These are phyloP conservation scores for Malurus alboscapulatus DNA, from an alignment of 2,113 vertebrate genomes.

Conservation along the genomic window DNA sequence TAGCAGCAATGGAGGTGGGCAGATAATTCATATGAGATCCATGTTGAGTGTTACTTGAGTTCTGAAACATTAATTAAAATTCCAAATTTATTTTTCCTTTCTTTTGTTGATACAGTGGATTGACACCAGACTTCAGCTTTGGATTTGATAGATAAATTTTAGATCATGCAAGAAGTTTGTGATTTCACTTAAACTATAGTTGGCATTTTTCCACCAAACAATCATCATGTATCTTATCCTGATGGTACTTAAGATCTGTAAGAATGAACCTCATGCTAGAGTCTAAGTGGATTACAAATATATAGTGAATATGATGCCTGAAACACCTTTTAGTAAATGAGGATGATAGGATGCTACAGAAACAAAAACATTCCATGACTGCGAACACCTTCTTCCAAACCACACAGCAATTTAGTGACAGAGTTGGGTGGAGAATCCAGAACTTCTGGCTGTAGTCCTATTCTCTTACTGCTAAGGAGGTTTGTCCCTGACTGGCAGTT, in stretches of 20 bases:
- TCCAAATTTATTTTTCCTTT: constrained; percentile 56
- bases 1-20: constrained; percentile 67
- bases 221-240: constrained; percentile 25
- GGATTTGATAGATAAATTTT: constrained; percentile 62
- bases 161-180: constrained; percentile 33
- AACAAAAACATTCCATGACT: background rate
- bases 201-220: constrained; percentile 31
- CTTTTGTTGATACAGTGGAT: constrained; percentile 62
- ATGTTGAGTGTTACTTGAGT: constrained; percentile 59
- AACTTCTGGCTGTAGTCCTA: constrained; percentile 17
- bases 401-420: constrained; percentile 28
- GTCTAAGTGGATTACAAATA: constrained; percentile 44
- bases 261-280: constrained; percentile 13
- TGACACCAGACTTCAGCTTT: constrained; percentile 56
- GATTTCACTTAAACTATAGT: constrained; percentile 57
- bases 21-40: constrained; percentile 64
- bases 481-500: constrained; percentile 48
- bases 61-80: constrained; percentile 53
- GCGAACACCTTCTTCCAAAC: constrained; percentile 28
- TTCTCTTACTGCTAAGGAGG: constrained; percentile 30
- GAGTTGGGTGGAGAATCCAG: constrained; percentile 14
- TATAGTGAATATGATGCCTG: background rate
- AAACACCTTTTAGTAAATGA: constrained; percentile 14
- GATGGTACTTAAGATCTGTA: constrained; percentile 13
- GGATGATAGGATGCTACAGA: background rate